Evolutionary conservation across 2,797 vertebrate species (phyloP).

Genomic region (Scolopax bukidnonensis): DNA sequence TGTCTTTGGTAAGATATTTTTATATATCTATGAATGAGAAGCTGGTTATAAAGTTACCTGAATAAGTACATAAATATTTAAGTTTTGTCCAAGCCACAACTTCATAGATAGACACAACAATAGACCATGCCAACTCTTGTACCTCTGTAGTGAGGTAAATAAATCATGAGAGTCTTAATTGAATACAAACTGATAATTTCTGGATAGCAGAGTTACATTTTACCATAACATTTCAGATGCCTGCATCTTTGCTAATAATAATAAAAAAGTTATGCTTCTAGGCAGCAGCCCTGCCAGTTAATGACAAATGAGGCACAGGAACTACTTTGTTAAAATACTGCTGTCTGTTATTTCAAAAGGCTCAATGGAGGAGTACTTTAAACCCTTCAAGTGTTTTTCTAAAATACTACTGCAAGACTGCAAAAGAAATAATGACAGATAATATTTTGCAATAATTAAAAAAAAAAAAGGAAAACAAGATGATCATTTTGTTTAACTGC

Average conservation of each 20-base stretch:
- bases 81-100: neutral
- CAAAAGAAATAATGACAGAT: neutral
- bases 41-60: neutral
- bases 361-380: neutral
- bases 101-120: neutral
- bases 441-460: neutral
- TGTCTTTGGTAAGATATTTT: neutral
- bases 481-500: constrained; percentile 15
- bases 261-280: neutral
- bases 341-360: neutral
- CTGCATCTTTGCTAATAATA: neutral
- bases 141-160: neutral
- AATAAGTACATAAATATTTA: neutral
- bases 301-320: neutral
- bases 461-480: constrained; percentile 32
- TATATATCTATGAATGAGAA: neutral
- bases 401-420: constrained; percentile 20
- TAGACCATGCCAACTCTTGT: neutral
- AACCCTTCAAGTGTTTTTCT: neutral
- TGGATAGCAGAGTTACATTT: neutral
- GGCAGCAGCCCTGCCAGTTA: neutral
- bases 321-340: neutral
- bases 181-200: neutral
- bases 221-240: neutral
- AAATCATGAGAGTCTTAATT: neutral